Base-by-base conservation (phyloP, 2,113 vertebrate species). In the Ptychochromis oligacanthus region DNA sequence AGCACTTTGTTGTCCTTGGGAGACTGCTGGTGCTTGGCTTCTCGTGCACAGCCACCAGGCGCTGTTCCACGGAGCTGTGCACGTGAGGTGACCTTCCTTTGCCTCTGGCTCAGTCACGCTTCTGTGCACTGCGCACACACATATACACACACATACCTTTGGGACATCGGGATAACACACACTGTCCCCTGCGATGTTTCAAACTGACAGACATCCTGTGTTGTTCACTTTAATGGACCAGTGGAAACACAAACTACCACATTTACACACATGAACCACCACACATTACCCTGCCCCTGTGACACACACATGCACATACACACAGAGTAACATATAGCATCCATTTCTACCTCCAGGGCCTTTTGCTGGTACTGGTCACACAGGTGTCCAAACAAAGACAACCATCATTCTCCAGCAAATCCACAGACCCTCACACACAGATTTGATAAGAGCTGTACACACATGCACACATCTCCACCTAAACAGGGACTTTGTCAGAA, bases 1-100 rank as follows among this genome's bases (percentile, higher is more conserved):
- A 94, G 93, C 94, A 95, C 90, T 95, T 95, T 94, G 92, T 94
- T 93, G 94, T 95, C 94, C 94, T 95, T 95, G 94, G 77, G 89
- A 95, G 92, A 89, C 93, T 90, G 92, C 92, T 92, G 92, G 92
- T 92, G 91, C 92, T 92, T 87, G 85, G 93, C 94, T 92, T 79
- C 91, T 89, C 75, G 64, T 79, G 93, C 93, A 92, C 88, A 75
- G 76, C 89, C 70, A 31, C 90, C 79, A 87, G 88, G 89, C 86
- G 54, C 88, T 86, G 83, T 93, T 94, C 87, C 90, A 88, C 88
- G 78, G 88, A 89, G 91, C 80, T 65, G 82, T 95, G 91, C 91
- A 91, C 72, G 85, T 92, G 89, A 92, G 91, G 91, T 95, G 94
- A 95, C 94, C 94, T 95, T 94, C 88, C 88, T 83, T 72, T 92